Evolutionary conservation across 2,888 invertebrate genomes (phyloP).

Genomic region (Subacronicta megacephala): DNA sequence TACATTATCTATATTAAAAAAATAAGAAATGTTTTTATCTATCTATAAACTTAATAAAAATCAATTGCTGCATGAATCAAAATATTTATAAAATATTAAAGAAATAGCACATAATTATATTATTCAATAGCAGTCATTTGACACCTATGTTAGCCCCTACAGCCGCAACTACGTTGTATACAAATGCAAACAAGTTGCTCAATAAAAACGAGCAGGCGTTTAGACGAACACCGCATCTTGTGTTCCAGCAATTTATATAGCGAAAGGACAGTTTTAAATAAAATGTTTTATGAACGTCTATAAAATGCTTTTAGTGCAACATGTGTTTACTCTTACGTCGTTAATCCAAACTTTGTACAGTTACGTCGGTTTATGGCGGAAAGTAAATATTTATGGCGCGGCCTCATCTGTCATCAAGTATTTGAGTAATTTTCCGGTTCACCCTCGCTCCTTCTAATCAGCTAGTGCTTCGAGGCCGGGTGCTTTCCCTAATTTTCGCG

Average conservation of each 20-base stretch:
- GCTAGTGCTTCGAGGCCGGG: slow-evolving; percentile 75
- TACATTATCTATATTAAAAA: too few relatives aligned
- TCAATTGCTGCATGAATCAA: too few relatives aligned
- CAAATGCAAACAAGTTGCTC: slow-evolving; percentile 66
- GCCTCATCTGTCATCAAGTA: slow-evolving; percentile 73
- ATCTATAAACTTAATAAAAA: too few relatives aligned
- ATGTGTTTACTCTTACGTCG: slow-evolving; percentile 78
- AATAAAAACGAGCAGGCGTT: slow-evolving; percentile 69
- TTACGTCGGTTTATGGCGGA: slow-evolving; percentile 68
- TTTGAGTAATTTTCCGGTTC: slow-evolving; percentile 83
- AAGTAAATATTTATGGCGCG: slow-evolving; percentile 74
- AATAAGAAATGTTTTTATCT: too few relatives aligned
- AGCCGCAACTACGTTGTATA: slow-evolving; percentile 46
- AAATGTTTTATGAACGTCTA: slow-evolving; percentile 68
- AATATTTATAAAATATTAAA: too few relatives aligned
- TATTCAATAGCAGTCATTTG: slow-evolving; percentile 35
- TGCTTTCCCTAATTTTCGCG: slow-evolving; percentile 84
- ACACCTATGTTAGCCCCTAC: slow-evolving; percentile 47
- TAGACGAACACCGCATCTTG: slow-evolving; percentile 52
- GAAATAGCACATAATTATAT: too few relatives aligned
- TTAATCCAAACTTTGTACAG: slow-evolving; percentile 78
- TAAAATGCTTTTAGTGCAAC: slow-evolving; percentile 80
- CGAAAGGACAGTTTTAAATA: slow-evolving; percentile 64
- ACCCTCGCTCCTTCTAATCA: slow-evolving; percentile 78
- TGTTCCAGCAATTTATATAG: slow-evolving; percentile 55